Evolutionary conservation across 2,113 vertebrate species (phyloP), one percentile per base, ranked within the genome.

Genomic region (Eupsittula cactorum): DNA sequence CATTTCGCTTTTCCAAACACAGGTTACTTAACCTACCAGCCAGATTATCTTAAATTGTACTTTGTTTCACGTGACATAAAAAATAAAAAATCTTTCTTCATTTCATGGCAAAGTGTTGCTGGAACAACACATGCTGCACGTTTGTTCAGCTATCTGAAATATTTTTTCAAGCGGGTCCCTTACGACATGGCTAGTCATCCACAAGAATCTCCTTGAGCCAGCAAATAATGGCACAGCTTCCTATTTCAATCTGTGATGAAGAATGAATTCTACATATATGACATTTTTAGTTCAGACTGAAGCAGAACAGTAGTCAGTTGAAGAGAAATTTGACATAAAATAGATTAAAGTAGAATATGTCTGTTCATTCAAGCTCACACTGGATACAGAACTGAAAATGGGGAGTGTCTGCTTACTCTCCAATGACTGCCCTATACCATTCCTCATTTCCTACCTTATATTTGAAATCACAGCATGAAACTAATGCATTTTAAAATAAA

Each of bases 61-160:
- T 80, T 90, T 74, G 7, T 73, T 86, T 47, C 57, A 78, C 10
- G 2, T 82, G 44, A 69, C 49, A 79, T 21, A 35, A 29, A 13
- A 27, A 10, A 25, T 9, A 21, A 16, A 47, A 11, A 33, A 23
- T 27, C 20, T 64, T 63, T 33, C 75, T 89, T 50, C 89, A 41
- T 67, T 77, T 63, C 44, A 70, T 10, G 63, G 71, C 67, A 86
- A 90, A 88, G 71, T 35, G 53, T 29, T 92, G 53, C 42, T 94
- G 55, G 64, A 82, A 92, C 50, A 83, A 33, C 35, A 90, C 9
- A 82, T 16, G 16, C 68, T 4, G 11, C 57, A 91, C 24, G 37
- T 93, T 92, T 92, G 41, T 63, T 94, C 42, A 90, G 68, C 90
- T 95, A 96, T 92, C 87, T 88, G 44, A 96, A 95, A n/a, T 94